A percentile compares a stretch with the other conserved stretches of the same genome.
phyloP scores from a whole-genome alignment of 2,113 vertebrate species.

The Mormoops blainvillei region DNA sequence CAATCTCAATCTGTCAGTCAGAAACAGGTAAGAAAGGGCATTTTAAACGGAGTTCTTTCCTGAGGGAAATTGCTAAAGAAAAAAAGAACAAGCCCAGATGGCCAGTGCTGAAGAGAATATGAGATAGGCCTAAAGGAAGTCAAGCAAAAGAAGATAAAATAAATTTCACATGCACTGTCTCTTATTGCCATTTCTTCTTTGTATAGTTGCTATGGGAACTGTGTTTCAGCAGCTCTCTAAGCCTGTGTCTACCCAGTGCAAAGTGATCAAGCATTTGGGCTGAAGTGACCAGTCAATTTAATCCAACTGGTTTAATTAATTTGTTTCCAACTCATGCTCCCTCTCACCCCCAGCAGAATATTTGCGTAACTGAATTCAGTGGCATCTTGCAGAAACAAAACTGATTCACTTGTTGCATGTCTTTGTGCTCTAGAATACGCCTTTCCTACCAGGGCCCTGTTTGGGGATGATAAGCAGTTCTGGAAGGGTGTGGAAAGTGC shows the following conservation, averaged over 20 bases:
- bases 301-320: conserved; percentile 60
- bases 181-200: conserved; percentile 56
- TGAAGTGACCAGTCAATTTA: conserved; percentile 58
- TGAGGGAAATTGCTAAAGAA: background rate
- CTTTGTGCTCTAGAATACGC: background rate
- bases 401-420: background rate
- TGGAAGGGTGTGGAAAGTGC: background rate
- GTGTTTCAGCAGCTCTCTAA: conserved; percentile 53
- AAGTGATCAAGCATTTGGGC: conserved; percentile 41
- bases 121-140: conserved; percentile 58
- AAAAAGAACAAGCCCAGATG: conserved; percentile 53
- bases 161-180: conserved; percentile 55
- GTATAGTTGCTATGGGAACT: conserved; percentile 72
- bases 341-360: background rate
- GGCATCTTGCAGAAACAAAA: conserved; percentile 41
- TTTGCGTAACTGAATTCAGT: conserved; percentile 29
- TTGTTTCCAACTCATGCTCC: conserved; percentile 17
- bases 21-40: conserved; percentile 53
- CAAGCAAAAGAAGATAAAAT: conserved; percentile 64
- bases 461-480: background rate
- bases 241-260: conserved; percentile 29
- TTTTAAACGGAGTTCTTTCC: conserved; percentile 56
- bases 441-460: background rate
- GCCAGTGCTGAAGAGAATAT: conserved; percentile 49
- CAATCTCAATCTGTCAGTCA: conserved; percentile 54